phyloP scores from a whole-genome alignment of 2,888 invertebrate species.

The Stenurella melanura region DNA sequence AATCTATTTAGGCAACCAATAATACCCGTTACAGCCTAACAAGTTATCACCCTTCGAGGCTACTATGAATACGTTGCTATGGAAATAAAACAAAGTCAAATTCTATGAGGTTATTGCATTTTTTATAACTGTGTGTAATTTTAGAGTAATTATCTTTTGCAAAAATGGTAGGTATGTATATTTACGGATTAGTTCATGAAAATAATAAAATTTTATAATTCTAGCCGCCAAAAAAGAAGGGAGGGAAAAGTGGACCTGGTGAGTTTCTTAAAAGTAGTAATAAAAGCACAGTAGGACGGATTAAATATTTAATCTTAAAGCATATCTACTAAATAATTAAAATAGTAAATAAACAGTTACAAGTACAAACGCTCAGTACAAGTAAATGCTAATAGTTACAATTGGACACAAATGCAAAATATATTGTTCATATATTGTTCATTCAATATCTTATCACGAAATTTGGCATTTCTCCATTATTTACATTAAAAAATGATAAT shows the following conservation, averaged over 20 bases:
- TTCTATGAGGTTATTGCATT: background rate
- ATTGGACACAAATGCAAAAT: too few species aligned
- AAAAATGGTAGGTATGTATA: constrained; percentile 24
- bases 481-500: too few species aligned
- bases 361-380: too few species aligned
- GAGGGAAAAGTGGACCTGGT: constrained; percentile 57
- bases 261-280: constrained; percentile 38
- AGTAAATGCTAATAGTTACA: too few species aligned
- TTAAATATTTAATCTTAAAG: too few species aligned
- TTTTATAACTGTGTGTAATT: background rate
- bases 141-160: background rate
- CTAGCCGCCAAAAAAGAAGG: constrained; percentile 68
- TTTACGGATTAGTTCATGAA: background rate
- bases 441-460: too few species aligned
- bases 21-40: background rate
- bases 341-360: too few species aligned
- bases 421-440: too few species aligned
- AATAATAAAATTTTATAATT: constrained; percentile 42
- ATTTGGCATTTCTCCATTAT: too few species aligned
- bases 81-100: background rate
- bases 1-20: background rate
- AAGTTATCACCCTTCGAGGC: background rate
- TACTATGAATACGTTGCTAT: background rate
- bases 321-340: too few species aligned
- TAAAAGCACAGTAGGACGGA: too few species aligned